Evolutionary conservation across 2,888 invertebrate species (phyloP).

Genomic region (Eledone cirrhosa): DNA sequence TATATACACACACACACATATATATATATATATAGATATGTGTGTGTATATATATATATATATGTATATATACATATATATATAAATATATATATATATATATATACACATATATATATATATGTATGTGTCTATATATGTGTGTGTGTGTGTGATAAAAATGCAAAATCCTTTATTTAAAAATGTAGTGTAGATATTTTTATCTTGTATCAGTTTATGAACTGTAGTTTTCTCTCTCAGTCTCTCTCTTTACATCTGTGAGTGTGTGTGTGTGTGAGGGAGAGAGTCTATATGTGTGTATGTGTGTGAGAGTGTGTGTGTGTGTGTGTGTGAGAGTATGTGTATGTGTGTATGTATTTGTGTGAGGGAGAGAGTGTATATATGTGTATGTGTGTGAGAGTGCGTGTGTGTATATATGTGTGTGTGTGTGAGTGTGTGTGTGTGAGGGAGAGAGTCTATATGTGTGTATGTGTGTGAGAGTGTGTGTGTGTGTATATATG

Average conservation of each 20-base stretch:
- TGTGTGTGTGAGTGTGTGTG: background rate
- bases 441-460: too few species aligned
- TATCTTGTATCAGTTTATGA: too few species aligned
- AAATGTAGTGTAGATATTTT: too few species aligned
- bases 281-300: background rate
- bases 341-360: slow-evolving; percentile 29
- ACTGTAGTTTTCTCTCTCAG: background rate
- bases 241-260: background rate
- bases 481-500: too few species aligned
- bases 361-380: too few species aligned
- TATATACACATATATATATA: background rate
- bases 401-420: background rate
- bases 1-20: too few species aligned
- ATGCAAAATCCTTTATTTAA: too few species aligned
- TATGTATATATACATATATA: background rate
- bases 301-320: slow-evolving; percentile 1
- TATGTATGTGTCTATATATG: background rate
- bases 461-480: too few species aligned
- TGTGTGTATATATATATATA: background rate
- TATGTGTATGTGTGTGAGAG: slow-evolving; percentile 27
- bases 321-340: slow-evolving; percentile 10
- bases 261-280: background rate
- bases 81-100: background rate
- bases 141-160: background rate
- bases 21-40: background rate